phyloP scores from a whole-genome alignment of 2,797 vertebrate genomes.

The Hyperoplus lanceolatus region DNA sequence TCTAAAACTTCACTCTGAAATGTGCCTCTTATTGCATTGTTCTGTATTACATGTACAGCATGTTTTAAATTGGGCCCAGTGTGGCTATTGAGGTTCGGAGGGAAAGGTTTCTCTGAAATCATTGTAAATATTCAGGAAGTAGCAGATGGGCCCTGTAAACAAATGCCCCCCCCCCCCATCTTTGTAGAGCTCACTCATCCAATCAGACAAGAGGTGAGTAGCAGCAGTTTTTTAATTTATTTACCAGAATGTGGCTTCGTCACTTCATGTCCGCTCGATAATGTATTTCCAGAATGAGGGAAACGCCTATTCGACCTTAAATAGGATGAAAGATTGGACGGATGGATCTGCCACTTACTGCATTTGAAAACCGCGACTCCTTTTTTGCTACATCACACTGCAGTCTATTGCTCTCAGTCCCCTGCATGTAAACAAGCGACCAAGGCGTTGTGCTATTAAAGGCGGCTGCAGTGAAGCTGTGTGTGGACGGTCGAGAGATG shows the following conservation, averaged over 20 bases:
- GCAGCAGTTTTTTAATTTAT: background rate
- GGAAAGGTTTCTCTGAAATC: background rate
- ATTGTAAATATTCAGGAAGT: slow-evolving; percentile 15
- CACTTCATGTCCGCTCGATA: slow-evolving; percentile 21
- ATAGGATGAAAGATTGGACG: slow-evolving; percentile 15
- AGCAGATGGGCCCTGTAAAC: slow-evolving; percentile 5
- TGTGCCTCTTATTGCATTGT: slow-evolving; percentile 72
- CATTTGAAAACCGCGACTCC: slow-evolving; percentile 27
- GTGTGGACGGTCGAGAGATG: background rate
- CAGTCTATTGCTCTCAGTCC: slow-evolving; percentile 14
- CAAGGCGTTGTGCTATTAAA: slow-evolving; percentile 7
- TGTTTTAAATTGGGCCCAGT: slow-evolving; percentile 20
- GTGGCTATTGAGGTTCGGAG: slow-evolving; percentile 3
- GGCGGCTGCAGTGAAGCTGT: slow-evolving; percentile 16
- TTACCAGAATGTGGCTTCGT: slow-evolving; percentile 7
- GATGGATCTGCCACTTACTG: slow-evolving; percentile 38
- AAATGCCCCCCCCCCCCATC: background rate
- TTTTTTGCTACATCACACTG: slow-evolving; percentile 20
- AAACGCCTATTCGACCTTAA: slow-evolving; percentile 38
- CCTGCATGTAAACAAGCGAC: slow-evolving; percentile 15
- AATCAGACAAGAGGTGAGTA: slow-evolving; percentile 11
- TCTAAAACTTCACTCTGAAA: slow-evolving; percentile 54
- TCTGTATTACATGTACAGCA: slow-evolving; percentile 27
- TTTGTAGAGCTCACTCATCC: slow-evolving; percentile 15
- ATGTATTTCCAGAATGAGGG: slow-evolving; percentile 22